phyloP scores from a whole-genome alignment of 2,797 vertebrate genomes.

The Zenarchopterus dispar region DNA sequence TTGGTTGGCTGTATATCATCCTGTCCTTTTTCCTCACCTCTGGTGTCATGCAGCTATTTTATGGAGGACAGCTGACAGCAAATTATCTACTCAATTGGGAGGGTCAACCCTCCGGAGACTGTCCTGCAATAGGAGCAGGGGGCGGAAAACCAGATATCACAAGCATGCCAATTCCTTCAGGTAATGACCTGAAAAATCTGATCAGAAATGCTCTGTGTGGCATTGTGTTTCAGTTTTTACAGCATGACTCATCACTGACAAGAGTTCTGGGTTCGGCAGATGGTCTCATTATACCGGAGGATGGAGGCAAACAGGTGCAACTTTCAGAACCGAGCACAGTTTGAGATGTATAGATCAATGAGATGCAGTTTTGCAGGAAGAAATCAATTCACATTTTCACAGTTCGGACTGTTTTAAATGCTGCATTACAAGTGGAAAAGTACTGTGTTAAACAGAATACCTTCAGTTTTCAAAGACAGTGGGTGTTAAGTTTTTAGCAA shows the following conservation, averaged over 20 bases:
- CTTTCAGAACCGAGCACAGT: conserved; percentile 12
- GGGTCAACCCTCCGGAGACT: conserved; percentile 62
- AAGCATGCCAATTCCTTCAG: conserved; percentile 24
- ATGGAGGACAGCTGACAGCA: conserved; percentile 70
- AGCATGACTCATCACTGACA: conserved; percentile 5
- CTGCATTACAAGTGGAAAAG: conserved; percentile 16
- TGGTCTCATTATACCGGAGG: conserved; percentile 10
- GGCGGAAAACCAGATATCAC: conserved; percentile 35
- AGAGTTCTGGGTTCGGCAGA: not conserved
- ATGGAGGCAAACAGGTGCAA: conserved; percentile 16
- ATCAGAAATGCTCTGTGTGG: conserved; percentile 17
- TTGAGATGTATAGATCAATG: conserved; percentile 18
- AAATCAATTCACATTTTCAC: conserved; percentile 43
- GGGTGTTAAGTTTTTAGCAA: conserved; percentile 2
- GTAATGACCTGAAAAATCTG: conserved; percentile 45
- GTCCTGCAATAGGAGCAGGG: conserved; percentile 33
- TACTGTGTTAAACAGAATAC: not conserved
- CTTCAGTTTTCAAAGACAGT: conserved; percentile 6
- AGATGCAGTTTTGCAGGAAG: conserved; percentile 1
- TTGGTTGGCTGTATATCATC: conserved; percentile 59
- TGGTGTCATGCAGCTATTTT: conserved; percentile 64
- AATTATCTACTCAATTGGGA: conserved; percentile 72
- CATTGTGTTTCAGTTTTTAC: conserved; percentile 18
- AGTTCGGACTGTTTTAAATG: conserved; percentile 13
- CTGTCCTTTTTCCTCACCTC: conserved; percentile 55